These are phyloP conservation scores for Ophthalmolycus amberensis DNA, from an alignment of 2,113 vertebrate genomes.

Conservation along the genomic window DNA sequence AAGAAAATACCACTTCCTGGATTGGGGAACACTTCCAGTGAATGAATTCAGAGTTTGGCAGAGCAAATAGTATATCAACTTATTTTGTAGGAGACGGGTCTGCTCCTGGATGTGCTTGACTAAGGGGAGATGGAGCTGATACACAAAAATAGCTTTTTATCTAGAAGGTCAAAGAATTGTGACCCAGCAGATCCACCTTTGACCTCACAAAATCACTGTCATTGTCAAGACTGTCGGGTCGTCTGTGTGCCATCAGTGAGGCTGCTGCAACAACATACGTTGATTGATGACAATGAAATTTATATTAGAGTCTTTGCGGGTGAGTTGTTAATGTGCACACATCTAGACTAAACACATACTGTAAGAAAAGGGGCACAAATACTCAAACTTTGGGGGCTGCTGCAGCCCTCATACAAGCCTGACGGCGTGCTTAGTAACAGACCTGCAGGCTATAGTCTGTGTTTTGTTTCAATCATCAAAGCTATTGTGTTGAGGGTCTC, in stretches of 20 bases:
- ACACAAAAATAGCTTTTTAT: conserved; percentile 35
- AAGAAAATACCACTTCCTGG: not conserved
- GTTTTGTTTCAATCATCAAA: conserved; percentile 83
- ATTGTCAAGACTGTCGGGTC: conserved; percentile 52
- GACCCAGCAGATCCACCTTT: conserved; percentile 51
- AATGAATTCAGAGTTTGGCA: not conserved
- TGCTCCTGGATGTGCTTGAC: not conserved
- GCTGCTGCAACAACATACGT: conserved; percentile 28
- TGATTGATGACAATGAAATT: conserved; percentile 29
- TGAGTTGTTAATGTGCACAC: conserved; percentile 17
- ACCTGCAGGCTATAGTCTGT: conserved; percentile 64
- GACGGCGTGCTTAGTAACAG: conserved; percentile 66
- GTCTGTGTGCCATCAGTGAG: conserved; percentile 10
- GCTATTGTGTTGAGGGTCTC: conserved; percentile 75
- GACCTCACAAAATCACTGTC: conserved; percentile 54
- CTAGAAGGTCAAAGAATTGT: conserved; percentile 39
- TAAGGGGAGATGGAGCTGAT: not conserved
- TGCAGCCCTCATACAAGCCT: conserved; percentile 39
- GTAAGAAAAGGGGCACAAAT: conserved; percentile 19
- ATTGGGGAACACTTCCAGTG: not conserved
- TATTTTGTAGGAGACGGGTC: not conserved
- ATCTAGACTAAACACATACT: conserved; percentile 46
- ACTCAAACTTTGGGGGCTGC: conserved; percentile 21
- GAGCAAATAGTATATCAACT: not conserved
- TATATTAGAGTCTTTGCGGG: conserved; percentile 17